A percentile compares a stretch with the other conserved stretches of the same genome.
Conservation (phyloP, 2,797 vertebrate species). For the Zalophus californianus region DNA sequence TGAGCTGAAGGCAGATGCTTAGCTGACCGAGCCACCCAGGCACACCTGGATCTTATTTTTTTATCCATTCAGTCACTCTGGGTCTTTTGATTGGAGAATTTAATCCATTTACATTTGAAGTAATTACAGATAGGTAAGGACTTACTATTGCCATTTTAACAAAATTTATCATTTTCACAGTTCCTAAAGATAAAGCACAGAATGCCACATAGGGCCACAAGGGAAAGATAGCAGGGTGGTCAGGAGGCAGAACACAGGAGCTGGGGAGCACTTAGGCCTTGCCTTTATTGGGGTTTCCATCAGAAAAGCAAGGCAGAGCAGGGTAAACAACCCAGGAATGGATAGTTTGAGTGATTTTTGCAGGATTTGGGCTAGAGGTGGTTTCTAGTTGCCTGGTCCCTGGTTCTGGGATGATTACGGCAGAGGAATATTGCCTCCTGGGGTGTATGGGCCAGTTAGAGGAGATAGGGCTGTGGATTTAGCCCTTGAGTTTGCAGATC, state of each 20-base stretch:
- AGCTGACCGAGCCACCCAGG: not conserved
- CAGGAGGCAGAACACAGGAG: not conserved
- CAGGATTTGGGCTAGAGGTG: not conserved
- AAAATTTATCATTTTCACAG: not conserved
- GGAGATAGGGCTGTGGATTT: not conserved
- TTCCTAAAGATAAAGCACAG: not conserved
- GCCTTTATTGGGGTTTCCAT: not conserved
- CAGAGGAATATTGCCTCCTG: not conserved
- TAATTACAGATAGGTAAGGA: not conserved
- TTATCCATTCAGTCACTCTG: not conserved
- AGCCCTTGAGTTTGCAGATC: not conserved
- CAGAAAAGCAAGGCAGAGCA: not conserved
- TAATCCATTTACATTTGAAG: not conserved
- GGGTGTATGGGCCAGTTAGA: not conserved
- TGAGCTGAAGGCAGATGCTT: not conserved
- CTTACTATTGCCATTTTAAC: not conserved
- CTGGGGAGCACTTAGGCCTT: not conserved
- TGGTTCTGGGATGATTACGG: not conserved
- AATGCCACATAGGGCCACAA: not conserved
- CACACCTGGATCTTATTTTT: not conserved
- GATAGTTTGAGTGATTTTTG: not conserved
- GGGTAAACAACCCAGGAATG: not conserved
- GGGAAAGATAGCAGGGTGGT: not conserved
- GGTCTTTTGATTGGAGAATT: not conserved
- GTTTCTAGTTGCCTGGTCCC: not conserved